A percentile compares a stretch with the other conserved stretches of the same genome.
Evolutionary conservation across 2,797 vertebrate genomes (phyloP).

Genomic region (Limnodromus scolopaceus): DNA sequence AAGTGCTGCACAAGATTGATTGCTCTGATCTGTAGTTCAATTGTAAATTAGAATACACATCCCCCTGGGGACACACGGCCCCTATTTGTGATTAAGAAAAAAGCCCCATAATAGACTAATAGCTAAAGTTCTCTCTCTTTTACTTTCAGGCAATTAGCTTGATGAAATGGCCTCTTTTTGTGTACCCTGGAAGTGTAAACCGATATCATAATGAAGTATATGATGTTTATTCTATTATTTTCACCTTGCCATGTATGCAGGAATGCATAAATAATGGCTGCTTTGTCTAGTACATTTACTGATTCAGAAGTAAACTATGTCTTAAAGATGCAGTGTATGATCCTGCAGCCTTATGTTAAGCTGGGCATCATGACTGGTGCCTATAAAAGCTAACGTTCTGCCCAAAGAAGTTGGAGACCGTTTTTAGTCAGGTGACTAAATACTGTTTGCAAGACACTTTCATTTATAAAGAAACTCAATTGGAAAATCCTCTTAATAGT

Average conservation of each 20-base stretch:
- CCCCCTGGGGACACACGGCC: slow-evolving; percentile 92
- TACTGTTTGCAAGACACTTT: neutral
- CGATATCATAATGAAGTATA: slow-evolving; percentile 92
- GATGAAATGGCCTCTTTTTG: slow-evolving; percentile 94
- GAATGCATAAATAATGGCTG: slow-evolving; percentile 79
- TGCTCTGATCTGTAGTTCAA: slow-evolving; percentile 97
- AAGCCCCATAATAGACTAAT: slow-evolving; percentile 94
- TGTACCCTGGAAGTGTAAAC: slow-evolving; percentile 90
- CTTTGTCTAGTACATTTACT: slow-evolving; percentile 76
- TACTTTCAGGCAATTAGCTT: slow-evolving; percentile 99
- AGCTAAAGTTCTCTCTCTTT: slow-evolving; percentile 94
- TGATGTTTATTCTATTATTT: slow-evolving; percentile 93
- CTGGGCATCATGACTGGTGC: neutral
- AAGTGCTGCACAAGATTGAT: slow-evolving; percentile 96
- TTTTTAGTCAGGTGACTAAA: slow-evolving; percentile 22
- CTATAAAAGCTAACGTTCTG: neutral
- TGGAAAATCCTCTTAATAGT: slow-evolving; percentile 21
- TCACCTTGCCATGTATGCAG: slow-evolving; percentile 85
- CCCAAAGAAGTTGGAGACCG: neutral
- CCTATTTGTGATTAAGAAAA: slow-evolving; percentile 99
- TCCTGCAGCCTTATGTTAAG: neutral
- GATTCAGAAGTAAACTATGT: slow-evolving; percentile 77
- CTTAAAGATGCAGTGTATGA: slow-evolving; percentile 76
- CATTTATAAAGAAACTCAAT: neutral
- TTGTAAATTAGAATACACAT: slow-evolving; percentile 99